Evolutionary conservation across 2,888 invertebrate species (phyloP), one percentile per base, ranked within the genome.

Genomic region (Nezara viridula): DNA sequence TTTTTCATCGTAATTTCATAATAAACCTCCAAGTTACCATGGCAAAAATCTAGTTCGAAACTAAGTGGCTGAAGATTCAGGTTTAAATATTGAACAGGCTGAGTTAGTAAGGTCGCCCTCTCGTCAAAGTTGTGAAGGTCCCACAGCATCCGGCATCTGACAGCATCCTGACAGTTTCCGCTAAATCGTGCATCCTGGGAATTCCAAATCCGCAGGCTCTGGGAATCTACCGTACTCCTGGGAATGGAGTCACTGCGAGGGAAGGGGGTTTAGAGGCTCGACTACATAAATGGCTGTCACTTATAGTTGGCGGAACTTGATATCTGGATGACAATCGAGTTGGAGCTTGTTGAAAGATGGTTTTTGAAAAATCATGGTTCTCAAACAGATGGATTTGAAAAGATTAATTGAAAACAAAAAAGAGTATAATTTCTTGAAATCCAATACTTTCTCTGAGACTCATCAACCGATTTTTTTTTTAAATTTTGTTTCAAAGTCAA

Each of bases 251-350:
- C 66, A 37, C 66, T 19, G 66, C 2, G n/a, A n/a, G n/a, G n/a
- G n/a, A n/a, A n/a, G n/a, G n/a, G n/a, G n/a, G n/a, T n/a, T n/a
- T n/a, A n/a, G n/a, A n/a, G 12, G 60, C 27, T 27, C 9, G 14
- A 5, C 60, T 27, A 60, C 66, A 73, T 73, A 73, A 73, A 73
- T 73, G 19, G 66, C 66, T 37, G 66, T 73, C 66, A 73, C 66
- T 73, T 19, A 3, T 19, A 73, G 66, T 73, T 21, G 12, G 60
- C 37, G 37, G 3, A 4, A 73, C 19, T 4, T 73, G 32, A 37
- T 73, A 73, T 37, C 21, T 32, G 16, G 19, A 73, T 37, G 66
- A 19, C 66, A 73, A 73, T 21, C 27, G 60, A 60, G 14, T 2
- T 1, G 14, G 27, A 60, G 27, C 6, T 2, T 10, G 12, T n/a